phyloP scores from a whole-genome alignment of 1,140 invertebrate species.

The Carcinoscorpius rotundicauda region DNA sequence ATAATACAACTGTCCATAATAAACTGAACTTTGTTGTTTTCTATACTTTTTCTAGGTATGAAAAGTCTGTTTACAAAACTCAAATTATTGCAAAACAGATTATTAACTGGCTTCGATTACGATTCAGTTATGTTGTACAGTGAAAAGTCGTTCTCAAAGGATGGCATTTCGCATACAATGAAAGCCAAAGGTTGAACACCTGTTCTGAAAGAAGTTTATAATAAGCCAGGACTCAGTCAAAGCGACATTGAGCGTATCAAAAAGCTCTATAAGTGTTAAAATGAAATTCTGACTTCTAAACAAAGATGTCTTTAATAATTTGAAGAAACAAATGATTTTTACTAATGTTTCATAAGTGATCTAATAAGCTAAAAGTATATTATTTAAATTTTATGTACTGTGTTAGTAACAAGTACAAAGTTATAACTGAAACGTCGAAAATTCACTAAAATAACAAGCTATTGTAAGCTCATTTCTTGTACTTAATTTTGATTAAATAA shows the following conservation, averaged over 20 bases:
- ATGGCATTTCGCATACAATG: slow-evolving; percentile 27
- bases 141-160: slow-evolving; percentile 28
- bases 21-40: no score
- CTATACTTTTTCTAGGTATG: slow-evolving; percentile 2
- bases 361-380: no score
- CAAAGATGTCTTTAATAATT: no score
- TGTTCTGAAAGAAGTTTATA: slow-evolving; percentile 25
- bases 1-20: no score
- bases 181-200: slow-evolving; percentile 22
- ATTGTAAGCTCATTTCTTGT: no score
- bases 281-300: slow-evolving; percentile 11
- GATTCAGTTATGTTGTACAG: slow-evolving; percentile 33
- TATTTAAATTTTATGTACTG: no score
- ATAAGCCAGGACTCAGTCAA: slow-evolving; percentile 27
- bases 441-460: no score
- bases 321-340: no score
- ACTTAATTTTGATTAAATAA: no score
- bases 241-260: slow-evolving; percentile 28
- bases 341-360: no score
- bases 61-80: slow-evolving; percentile 15
- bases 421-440: no score
- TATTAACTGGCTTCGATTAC: slow-evolving; percentile 28
- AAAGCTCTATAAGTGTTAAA: slow-evolving; percentile 27
- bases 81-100: slow-evolving; percentile 6
- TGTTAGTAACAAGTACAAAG: no score